Conservation (phyloP, 1,140 invertebrate species). For the Chionoecetes opilio region DNA sequence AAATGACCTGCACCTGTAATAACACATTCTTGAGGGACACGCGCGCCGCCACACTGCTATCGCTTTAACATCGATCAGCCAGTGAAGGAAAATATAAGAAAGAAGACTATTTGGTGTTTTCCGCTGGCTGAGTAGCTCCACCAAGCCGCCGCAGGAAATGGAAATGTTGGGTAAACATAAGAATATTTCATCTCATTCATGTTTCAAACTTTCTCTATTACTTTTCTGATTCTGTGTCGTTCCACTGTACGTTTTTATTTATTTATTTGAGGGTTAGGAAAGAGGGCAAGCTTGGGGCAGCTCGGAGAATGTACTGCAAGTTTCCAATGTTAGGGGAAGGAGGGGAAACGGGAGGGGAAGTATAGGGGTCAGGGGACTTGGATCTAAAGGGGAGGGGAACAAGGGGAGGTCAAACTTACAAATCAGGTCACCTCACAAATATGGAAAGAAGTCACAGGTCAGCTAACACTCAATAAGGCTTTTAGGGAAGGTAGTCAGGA, state of each 20-base stretch:
- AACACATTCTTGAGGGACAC: slow-evolving; percentile 12
- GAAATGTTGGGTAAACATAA: slow-evolving; percentile 9
- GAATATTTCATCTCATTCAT: neutral
- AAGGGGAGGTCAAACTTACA: too few relatives aligned
- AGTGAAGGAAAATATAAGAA: neutral
- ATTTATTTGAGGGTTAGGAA: neutral
- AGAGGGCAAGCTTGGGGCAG: neutral
- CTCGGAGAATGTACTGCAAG: too few relatives aligned
- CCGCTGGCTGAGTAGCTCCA: neutral
- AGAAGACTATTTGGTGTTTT: slow-evolving; percentile 10
- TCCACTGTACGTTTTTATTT: neutral
- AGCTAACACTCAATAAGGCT: too few relatives aligned
- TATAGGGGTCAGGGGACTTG: too few relatives aligned
- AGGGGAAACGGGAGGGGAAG: neutral
- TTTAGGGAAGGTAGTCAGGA: too few relatives aligned
- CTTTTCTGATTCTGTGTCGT: neutral
- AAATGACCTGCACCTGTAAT: too few relatives aligned
- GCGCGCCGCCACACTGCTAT: neutral
- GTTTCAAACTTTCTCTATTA: slow-evolving; percentile 17
- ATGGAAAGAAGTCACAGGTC: too few relatives aligned
- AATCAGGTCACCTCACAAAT: too few relatives aligned
- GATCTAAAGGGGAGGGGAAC: too few relatives aligned
- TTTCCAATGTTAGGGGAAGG: neutral
- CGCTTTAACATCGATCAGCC: neutral
- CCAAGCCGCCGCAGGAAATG: slow-evolving; percentile 11